These are phyloP conservation scores for Noctua janthe DNA, from an alignment of 2,888 invertebrate species.

Conservation along the genomic window DNA sequence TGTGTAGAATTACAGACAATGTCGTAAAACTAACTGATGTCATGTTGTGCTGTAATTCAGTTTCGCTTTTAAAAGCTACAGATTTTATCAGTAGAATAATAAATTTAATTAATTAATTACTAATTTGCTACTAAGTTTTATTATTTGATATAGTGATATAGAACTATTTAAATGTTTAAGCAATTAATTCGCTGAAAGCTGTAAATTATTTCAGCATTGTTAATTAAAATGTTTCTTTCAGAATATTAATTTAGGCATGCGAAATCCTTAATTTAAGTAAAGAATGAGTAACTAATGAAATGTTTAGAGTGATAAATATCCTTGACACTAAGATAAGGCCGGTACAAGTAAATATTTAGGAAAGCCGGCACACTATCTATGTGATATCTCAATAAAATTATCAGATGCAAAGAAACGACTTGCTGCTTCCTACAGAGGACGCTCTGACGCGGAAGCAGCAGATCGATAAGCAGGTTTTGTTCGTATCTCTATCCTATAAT, in stretches of 20 bases:
- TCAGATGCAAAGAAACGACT: constrained; percentile 21
- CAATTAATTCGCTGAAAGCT: constrained; percentile 26
- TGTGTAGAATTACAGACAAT: neutral
- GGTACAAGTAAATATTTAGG: constrained; percentile 33
- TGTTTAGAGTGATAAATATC: constrained; percentile 22
- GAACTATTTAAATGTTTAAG: constrained; percentile 21
- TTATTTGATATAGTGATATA: constrained; percentile 23
- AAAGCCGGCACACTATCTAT: neutral
- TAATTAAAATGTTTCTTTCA: constrained; percentile 8
- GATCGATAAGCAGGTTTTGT: constrained; percentile 45
- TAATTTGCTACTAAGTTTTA: constrained; percentile 16
- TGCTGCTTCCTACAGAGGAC: constrained; percentile 4
- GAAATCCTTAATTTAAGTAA: constrained; percentile 16
- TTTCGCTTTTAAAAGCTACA: constrained; percentile 4
- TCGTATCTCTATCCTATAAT: constrained; percentile 15
- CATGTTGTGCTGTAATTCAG: constrained; percentile 5
- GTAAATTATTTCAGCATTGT: constrained; percentile 31
- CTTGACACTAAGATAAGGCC: constrained; percentile 16
- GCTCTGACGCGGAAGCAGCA: neutral
- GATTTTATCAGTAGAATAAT: constrained; percentile 9
- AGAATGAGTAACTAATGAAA: constrained; percentile 13
- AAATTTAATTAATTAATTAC: constrained; percentile 17
- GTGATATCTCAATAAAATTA: constrained; percentile 17
- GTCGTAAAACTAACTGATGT: constrained; percentile 24
- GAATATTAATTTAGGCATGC: constrained; percentile 32